Conservation (phyloP, 2,797 vertebrate species). For the Poeciliopsis presidionis region DNA sequence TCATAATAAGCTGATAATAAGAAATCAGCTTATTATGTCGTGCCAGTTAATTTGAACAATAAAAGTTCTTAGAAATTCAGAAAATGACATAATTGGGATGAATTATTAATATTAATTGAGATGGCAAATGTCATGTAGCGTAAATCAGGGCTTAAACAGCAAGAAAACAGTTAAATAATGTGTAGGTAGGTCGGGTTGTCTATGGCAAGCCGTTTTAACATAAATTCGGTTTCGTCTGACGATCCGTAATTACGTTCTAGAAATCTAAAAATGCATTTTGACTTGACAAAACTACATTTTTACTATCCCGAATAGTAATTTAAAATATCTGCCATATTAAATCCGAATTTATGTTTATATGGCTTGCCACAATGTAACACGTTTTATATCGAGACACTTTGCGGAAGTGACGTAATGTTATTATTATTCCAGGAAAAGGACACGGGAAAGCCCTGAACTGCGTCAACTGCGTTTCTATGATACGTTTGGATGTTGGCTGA, state of each 20-base stretch:
- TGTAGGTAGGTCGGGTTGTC: neutral
- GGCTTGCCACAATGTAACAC: neutral
- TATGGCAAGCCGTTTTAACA: too few species aligned
- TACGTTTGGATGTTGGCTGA: slow-evolving; percentile 49
- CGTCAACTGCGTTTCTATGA: slow-evolving; percentile 78
- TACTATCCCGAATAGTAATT: too few species aligned
- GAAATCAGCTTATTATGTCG: neutral
- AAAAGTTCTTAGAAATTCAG: neutral
- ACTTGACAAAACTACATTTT: too few species aligned
- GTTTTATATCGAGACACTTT: neutral
- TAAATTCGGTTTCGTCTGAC: too few species aligned
- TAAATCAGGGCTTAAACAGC: neutral
- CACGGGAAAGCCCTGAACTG: slow-evolving; percentile 80
- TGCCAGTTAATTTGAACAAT: neutral
- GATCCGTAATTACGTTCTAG: too few species aligned
- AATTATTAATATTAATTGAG: neutral
- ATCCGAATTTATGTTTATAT: too few species aligned
- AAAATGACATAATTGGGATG: neutral
- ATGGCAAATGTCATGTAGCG: neutral
- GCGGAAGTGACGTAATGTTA: slow-evolving; percentile 76
- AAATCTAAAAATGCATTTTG: too few species aligned
- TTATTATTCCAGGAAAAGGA: slow-evolving; percentile 82
- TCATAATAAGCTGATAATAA: neutral
- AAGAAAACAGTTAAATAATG: neutral
- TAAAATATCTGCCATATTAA: too few species aligned